Base-by-base conservation (phyloP, 2,888 invertebrate species). In the Onchidella celtica region DNA sequence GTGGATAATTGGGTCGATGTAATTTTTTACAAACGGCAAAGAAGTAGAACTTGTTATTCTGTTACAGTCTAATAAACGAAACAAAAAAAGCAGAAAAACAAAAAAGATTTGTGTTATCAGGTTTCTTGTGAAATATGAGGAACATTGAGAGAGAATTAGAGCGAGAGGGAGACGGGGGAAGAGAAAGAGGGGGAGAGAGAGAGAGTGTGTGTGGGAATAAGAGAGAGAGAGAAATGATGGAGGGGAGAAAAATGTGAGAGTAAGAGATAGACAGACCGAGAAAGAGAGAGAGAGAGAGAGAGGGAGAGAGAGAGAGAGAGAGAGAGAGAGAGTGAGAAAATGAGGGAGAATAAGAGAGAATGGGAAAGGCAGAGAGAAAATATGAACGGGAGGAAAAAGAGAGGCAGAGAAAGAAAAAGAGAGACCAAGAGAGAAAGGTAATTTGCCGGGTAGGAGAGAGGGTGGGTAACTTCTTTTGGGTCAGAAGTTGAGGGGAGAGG, bases 321-420 rank as follows among this genome's bases (percentile, higher is more conserved):
- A 81, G 76, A 66, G 34, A 65, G 29, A 11, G 27, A 29, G 55
- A 40, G 55, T 11, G 40, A 40, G 72, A 40, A 29, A 40, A 29
- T 24, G 55, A 55, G 55, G 17, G 29, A 27, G 55, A 55, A 29
- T 24, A 29, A 72, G 55, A 27, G 55, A 47, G 55, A 72, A 32
- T 27, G 55, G 55, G 72, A 55, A 32, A 55, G 72, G 27, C 27
- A 27, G 27, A 27, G 55, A 21, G 59, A 59, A n/a, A 21, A 29
- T 3, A 34, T n/a, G 21, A n/a, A 21, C 17, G 21, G 32, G 34
- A 14, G 17, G 27, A 29, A 40, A 29, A 3, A 32, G 29, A 65
- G 65, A 29, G 29, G 61, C 32, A 61, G 61, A 36, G 74, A 61
- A 34, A 29, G 36, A 34, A 24, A 36, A 34, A 61, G 63, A 36